Conservation (phyloP, 2,888 invertebrate genomes). For the Drosophila macrospina region DNA sequence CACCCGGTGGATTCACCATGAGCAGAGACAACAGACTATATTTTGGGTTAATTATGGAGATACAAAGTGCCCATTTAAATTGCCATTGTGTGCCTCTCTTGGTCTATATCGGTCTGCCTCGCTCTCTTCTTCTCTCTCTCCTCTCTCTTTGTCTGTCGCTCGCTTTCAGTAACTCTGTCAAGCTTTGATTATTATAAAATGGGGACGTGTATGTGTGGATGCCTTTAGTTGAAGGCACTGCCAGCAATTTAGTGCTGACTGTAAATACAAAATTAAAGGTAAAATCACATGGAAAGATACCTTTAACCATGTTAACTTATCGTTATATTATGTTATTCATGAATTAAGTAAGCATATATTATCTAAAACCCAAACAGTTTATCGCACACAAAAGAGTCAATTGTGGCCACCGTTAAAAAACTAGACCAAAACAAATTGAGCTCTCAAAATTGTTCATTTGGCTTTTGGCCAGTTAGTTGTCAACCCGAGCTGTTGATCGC, state of each 20-base stretch:
- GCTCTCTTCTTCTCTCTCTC: neutral
- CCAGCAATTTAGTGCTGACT: slow-evolving; percentile 36
- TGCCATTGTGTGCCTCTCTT: slow-evolving; percentile 8
- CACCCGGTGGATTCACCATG: slow-evolving; percentile 15
- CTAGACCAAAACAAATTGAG: slow-evolving; percentile 42
- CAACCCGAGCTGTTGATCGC: slow-evolving; percentile 54
- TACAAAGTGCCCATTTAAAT: slow-evolving; percentile 65
- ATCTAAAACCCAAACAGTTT: slow-evolving; percentile 20
- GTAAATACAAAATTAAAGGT: slow-evolving; percentile 21
- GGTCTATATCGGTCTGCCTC: too few relatives aligned
- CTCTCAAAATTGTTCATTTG: slow-evolving; percentile 26
- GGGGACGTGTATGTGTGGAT: neutral
- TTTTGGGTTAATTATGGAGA: slow-evolving; percentile 56
- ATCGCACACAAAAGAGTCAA: neutral
- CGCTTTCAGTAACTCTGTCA: slow-evolving; percentile 16
- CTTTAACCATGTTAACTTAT: slow-evolving; percentile 6
- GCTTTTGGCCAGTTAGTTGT: slow-evolving; percentile 42
- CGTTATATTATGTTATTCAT: slow-evolving; percentile 6
- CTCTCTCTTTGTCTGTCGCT: neutral
- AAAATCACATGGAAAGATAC: neutral
- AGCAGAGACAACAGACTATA: slow-evolving; percentile 7
- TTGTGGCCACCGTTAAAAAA: neutral
- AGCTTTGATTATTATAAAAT: slow-evolving; percentile 64
- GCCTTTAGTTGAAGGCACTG: slow-evolving; percentile 1
- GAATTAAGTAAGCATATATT: slow-evolving; percentile 9